phyloP scores from a whole-genome alignment of 2,888 invertebrate genomes.

The Acleris holmiana region DNA sequence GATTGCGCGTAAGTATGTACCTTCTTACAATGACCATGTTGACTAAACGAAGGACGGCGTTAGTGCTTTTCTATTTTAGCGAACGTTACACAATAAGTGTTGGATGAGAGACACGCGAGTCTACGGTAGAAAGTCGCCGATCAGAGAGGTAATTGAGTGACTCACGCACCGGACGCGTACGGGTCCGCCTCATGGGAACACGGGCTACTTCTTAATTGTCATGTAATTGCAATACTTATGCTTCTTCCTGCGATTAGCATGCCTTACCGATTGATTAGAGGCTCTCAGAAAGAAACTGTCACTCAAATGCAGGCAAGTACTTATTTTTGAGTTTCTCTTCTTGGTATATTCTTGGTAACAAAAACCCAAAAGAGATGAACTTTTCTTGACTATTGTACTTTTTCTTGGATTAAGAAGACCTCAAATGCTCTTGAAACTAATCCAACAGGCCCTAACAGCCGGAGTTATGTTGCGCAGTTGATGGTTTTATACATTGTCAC shows the following conservation, averaged over 20 bases:
- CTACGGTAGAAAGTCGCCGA: slow-evolving; percentile 70
- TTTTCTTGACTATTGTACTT: too few species aligned
- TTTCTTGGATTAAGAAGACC: too few species aligned
- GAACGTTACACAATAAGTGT: slow-evolving; percentile 68
- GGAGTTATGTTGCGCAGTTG: too few species aligned
- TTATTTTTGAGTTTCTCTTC: slow-evolving; percentile 42
- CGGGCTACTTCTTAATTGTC: slow-evolving; percentile 64
- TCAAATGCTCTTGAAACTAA: too few species aligned
- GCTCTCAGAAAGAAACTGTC: slow-evolving; percentile 14
- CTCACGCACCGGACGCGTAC: slow-evolving; percentile 63
- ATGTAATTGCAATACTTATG: slow-evolving; percentile 58
- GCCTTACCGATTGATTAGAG: slow-evolving; percentile 41
- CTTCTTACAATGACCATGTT: slow-evolving; percentile 23
- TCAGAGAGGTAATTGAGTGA: slow-evolving; percentile 60
- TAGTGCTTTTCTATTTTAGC: slow-evolving; percentile 75
- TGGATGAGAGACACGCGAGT: slow-evolving; percentile 61
- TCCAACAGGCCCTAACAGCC: too few species aligned
- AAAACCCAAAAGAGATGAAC: too few species aligned
- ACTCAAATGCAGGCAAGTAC: slow-evolving; percentile 32
- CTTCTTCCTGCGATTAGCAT: slow-evolving; percentile 56
- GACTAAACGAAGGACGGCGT: slow-evolving; percentile 50
- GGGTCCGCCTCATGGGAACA: slow-evolving; percentile 47
- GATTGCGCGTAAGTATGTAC: slow-evolving; percentile 26
- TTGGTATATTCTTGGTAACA: slow-evolving; percentile 30
- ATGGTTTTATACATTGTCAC: too few species aligned